Conservation (phyloP, 2,888 invertebrate species). For the Dilophus febrilis region DNA sequence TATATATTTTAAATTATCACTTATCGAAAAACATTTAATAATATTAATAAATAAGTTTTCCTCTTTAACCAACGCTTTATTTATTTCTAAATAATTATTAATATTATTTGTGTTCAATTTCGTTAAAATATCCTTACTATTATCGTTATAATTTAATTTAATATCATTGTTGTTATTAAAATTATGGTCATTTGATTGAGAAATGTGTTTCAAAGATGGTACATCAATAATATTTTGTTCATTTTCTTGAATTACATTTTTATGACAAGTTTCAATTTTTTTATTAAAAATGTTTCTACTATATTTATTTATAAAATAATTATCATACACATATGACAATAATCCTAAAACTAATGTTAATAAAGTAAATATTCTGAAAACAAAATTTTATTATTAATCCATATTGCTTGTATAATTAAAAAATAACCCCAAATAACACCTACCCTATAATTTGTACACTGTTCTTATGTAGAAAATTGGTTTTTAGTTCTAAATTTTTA, state of each 20-base stretch:
- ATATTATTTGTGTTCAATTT: no score
- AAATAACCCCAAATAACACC: neutral
- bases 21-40: constrained; percentile 24
- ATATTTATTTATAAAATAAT: no score
- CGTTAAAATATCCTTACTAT: neutral
- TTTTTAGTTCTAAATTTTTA: constrained; percentile 24
- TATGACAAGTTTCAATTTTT: no score
- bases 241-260: no score
- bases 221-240: no score
- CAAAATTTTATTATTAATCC: no score
- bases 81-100: no score
- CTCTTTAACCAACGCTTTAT: no score
- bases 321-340: neutral
- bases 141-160: neutral
- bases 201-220: no score
- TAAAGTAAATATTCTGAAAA: neutral
- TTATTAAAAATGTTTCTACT: no score
- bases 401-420: no score
- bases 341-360: neutral
- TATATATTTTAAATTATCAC: constrained; percentile 15
- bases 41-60: constrained; percentile 11
- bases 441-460: constrained; percentile 21
- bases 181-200: neutral
- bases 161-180: neutral
- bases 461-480: constrained; percentile 21